A percentile compares a stretch with the other conserved stretches of the same genome.
phyloP scores from a whole-genome alignment of 2,888 invertebrate species.

The Platycnemis pennipes region DNA sequence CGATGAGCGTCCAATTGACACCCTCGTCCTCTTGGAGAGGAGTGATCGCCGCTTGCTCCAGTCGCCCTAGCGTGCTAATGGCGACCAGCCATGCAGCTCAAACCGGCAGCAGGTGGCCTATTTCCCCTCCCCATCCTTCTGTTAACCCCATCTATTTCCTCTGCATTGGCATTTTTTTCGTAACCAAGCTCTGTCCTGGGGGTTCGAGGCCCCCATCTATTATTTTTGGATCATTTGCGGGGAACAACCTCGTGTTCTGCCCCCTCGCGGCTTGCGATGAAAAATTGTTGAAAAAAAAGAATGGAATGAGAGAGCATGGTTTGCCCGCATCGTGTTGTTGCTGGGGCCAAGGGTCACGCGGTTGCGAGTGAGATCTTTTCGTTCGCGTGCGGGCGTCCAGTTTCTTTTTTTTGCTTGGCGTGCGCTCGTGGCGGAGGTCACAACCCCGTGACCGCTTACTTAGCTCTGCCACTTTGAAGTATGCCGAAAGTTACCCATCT shows the following conservation, averaged over 20 bases:
- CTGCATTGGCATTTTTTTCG: neutral
- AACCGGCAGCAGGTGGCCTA: slow-evolving; percentile 14
- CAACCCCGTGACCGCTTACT: neutral
- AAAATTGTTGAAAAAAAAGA: neutral
- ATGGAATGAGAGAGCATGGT: neutral
- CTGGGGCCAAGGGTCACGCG: slow-evolving; percentile 7
- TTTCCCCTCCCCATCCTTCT: neutral
- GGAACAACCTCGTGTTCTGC: neutral
- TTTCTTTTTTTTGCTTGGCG: neutral
- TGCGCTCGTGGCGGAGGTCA: neutral
- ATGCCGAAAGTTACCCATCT: neutral
- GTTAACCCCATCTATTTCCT: too few relatives aligned
- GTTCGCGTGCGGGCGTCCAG: neutral
- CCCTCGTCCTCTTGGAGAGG: neutral
- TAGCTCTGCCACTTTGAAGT: neutral
- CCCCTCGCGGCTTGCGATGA: neutral
- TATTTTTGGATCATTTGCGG: too few relatives aligned
- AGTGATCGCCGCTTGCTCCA: neutral
- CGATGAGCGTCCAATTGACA: neutral
- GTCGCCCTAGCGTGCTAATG: neutral
- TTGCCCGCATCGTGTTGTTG: neutral
- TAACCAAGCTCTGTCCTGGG: neutral
- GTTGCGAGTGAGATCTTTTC: neutral
- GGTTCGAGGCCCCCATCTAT: neutral
- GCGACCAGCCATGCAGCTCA: neutral